Base-by-base conservation (phyloP, 2,888 invertebrate species). In the Epinotia brunnichana region DNA sequence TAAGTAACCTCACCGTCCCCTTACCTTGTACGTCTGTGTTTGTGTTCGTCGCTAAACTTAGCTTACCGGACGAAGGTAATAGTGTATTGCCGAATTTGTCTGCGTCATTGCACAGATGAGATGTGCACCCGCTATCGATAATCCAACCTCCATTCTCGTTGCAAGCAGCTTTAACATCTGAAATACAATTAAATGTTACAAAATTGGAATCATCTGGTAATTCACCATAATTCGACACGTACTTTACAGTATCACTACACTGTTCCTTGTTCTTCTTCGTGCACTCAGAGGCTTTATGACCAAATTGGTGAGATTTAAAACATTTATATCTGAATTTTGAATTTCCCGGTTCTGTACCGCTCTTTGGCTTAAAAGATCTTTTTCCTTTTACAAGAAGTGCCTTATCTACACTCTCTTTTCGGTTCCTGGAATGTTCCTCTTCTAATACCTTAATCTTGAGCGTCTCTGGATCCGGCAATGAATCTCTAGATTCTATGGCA, bases 11-110 rank as follows among this genome's bases (percentile, higher is more conserved):
- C n/a, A 39, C 41, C 0, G 9, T 60, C 7, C 60, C 60, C 41
- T 60, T 60, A 60, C 60, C 60, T 60, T 41, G 60, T 29, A 62
- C 48, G 24, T 62, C 9, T 48, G 48, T 62, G 51, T 24, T 62
- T 10, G 29, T 24, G 19, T 48, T 62, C 11, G 48, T 63, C 5
- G 63, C 63, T n/a, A 48, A 24, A 10, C 39, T 64, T 15, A 64
- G 35, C 51, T n/a, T 53, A 19, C 63, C 63, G 24, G 29, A 35
- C 29, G 44, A 2, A n/a, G 53, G 51, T 29, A 54, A 35, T 19
- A 64, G 19, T 13, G 51, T 54, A 17, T 64, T 53, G 10, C 48
- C 51, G 21, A 54, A 64, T 64, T 54, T 19, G 11, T n/a, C 24
- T 24, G 24, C 24, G 24, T 24, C 3, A 13, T 54, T 54, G 35